These are phyloP conservation scores for Threskiornis aethiopicus DNA, from an alignment of 2,797 vertebrate species.

Conservation along the genomic window DNA sequence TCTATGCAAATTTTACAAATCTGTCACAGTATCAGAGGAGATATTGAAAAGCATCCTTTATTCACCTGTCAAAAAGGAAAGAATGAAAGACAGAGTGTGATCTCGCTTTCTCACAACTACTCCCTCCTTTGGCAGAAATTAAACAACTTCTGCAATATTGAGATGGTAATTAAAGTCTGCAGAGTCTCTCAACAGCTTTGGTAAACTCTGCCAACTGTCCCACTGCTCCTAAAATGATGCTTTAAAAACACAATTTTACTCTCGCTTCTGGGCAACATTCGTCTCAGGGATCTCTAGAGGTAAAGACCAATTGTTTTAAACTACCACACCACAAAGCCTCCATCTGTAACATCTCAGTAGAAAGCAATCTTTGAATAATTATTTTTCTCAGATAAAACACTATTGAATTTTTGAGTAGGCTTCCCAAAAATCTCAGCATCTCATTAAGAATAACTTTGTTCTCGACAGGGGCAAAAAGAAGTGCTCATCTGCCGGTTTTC, in stretches of 20 bases:
- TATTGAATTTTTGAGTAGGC: conserved; percentile 19
- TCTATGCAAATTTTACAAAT: conserved; percentile 33
- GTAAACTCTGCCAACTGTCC: conserved; percentile 53
- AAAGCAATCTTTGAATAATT: conserved; percentile 48
- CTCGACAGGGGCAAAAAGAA: neutral
- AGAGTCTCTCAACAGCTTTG: conserved; percentile 33
- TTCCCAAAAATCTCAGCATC: conserved; percentile 3
- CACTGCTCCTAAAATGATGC: conserved; percentile 42
- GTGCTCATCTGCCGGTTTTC: neutral
- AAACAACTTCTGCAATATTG: conserved; percentile 58
- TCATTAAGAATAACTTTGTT: conserved; percentile 32
- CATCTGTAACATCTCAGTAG: conserved; percentile 53
- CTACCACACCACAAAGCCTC: conserved; percentile 43
- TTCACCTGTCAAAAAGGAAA: conserved; percentile 42
- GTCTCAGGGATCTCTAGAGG: conserved; percentile 37
- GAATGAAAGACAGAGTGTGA: conserved; percentile 50
- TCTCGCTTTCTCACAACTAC: conserved; percentile 37
- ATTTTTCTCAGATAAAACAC: conserved; percentile 45
- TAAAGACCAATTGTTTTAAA: conserved; percentile 67
- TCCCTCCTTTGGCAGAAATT: conserved; percentile 46
- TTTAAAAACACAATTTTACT: conserved; percentile 56
- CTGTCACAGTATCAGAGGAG: conserved; percentile 8
- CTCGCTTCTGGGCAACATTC: conserved; percentile 1
- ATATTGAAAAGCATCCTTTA: conserved; percentile 27
- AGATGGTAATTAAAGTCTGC: conserved; percentile 56